Percentiles rank a stretch among this genome's conserved stretches.
These are phyloP conservation scores for Dynastes tityus DNA, from an alignment of 2,888 invertebrate species.

Conservation along the genomic window DNA sequence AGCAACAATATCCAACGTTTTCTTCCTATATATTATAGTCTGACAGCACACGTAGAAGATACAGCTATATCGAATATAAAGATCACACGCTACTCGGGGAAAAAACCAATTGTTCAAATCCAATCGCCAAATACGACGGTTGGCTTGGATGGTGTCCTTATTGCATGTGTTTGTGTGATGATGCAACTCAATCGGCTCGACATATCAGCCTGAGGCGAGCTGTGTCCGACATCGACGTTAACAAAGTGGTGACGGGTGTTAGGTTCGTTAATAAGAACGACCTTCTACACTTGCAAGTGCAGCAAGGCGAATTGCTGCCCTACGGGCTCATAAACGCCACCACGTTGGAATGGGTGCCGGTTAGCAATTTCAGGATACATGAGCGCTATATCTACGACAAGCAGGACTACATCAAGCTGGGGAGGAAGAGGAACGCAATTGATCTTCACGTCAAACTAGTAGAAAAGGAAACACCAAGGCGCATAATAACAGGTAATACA, in stretches of 20 bases:
- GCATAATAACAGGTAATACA: slow-evolving; percentile 79
- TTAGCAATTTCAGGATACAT: slow-evolving; percentile 75
- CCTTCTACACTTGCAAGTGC: slow-evolving; percentile 87
- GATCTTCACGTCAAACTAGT: slow-evolving; percentile 86
- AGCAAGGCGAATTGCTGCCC: slow-evolving; percentile 80
- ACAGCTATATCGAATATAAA: slow-evolving; percentile 85
- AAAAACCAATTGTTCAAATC: slow-evolving; percentile 70
- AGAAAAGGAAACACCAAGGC: slow-evolving; percentile 70
- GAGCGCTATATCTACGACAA: slow-evolving; percentile 75
- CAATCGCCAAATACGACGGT: slow-evolving; percentile 75
- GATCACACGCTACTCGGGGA: slow-evolving; percentile 78
- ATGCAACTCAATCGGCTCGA: slow-evolving; percentile 71
- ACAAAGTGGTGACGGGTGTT: slow-evolving; percentile 83
- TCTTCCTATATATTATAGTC: background rate
- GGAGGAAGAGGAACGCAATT: slow-evolving; percentile 83
- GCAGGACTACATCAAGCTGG: slow-evolving; percentile 83
- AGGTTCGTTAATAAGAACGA: slow-evolving; percentile 83
- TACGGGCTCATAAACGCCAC: slow-evolving; percentile 78
- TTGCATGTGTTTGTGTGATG: slow-evolving; percentile 74
- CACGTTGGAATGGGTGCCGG: slow-evolving; percentile 79
- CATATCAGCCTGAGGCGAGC: slow-evolving; percentile 71
- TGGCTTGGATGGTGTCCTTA: slow-evolving; percentile 86
- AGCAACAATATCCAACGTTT: background rate
- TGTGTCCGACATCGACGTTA: slow-evolving; percentile 62
- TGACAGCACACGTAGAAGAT: slow-evolving; percentile 73